Base-by-base conservation (phyloP, 2,888 invertebrate species). In the Caenorhabditis sinica region DNA sequence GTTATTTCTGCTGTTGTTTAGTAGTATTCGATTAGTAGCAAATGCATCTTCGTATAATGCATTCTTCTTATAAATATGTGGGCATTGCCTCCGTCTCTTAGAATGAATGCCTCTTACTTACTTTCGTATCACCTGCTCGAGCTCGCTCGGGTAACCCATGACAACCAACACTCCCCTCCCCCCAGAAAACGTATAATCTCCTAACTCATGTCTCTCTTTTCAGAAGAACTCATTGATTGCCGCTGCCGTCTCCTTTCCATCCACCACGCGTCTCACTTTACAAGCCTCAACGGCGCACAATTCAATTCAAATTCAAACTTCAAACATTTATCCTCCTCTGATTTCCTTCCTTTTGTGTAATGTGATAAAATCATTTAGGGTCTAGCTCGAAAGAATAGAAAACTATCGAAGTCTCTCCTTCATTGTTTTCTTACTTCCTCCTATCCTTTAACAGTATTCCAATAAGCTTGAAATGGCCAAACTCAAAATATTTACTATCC, bases 331-430 rank as follows among this genome's bases (percentile, higher is more conserved):
- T 69, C 25, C 11, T 53, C n/a, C 11, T 17, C 28, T 45, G n/a
- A n/a, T 40, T 45, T 15, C 28, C n/a, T 11, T 45, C 25, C 15
- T 11, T 66, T 66, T 53, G n/a, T n/a, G 4, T 53, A 69, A 69
- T 69, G 69, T 69, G 69, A 69, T 69, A 69, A 15, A 36, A 15
- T 68, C 40, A 15, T 25, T 20, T 56, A 69, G 69, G 69, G 69
- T 69, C 33, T 69, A 69, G 56, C 9, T 56, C 25, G 56, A 25
- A 53, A 53, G 28, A 36, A 8, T 2, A 49, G 17, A 45, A 45
- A 40, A 1, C 3, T 20, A 33, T 23, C 23, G 17, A 13, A 25
- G n/a, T n/a, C n/a, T n/a, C n/a, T n/a, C n/a, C 25, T 63, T 43
- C 63, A 43, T 3, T 2, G 2, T 0, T 23, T 28, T 4, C 20